Base-by-base conservation (phyloP, 2,797 vertebrate genomes). In the Tenualosa ilisha region DNA sequence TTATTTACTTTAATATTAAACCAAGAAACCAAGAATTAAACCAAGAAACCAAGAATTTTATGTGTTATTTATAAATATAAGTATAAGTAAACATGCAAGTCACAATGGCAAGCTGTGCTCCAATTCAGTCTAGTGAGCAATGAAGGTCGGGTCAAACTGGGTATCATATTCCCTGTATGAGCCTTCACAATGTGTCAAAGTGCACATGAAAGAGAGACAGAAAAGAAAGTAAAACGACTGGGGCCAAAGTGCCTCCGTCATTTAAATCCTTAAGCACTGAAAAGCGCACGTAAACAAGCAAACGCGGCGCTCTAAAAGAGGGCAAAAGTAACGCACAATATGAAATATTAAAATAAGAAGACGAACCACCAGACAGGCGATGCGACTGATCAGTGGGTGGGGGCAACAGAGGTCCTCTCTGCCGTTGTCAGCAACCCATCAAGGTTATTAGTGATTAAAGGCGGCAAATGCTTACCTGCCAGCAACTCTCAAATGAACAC, bases 381-480 rank as follows among this genome's bases (percentile, higher is more conserved):
- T 93, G 94, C 89, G 86, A 92, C 92, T 91, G 92, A 94, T 95
- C 93, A 94, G 90, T 93, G 91, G 89, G 82, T 81, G 65, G 61
- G 84, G 90, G 87, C 88, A 90, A 90, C 82, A 85, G 89, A 84
- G 88, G 90, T 91, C 88, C 86, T 90, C 91, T 91, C 89, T 91
- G 89, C 90, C 75, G 83, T 91, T 92, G 93, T 94, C 95, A 95
- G 94, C 93, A 89, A 87, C 89, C 91, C 90, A 90, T 86, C 87
- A 87, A 91, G 90, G 92, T 94, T 93, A 91, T 87, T 84, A 87
- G 88, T 94, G 94, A 95, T 94, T 95, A 95, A 94, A 93, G 93
- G 91, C 86, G 86, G 91, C 90, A 92, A 91, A 89, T 89, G 90
- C 86, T 88, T 90, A 87, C 86, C 93, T 86, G 93, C 94, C 94